These are phyloP conservation scores for Penaeus vannamei DNA, from an alignment of 1,140 invertebrate genomes.

Conservation along the genomic window DNA sequence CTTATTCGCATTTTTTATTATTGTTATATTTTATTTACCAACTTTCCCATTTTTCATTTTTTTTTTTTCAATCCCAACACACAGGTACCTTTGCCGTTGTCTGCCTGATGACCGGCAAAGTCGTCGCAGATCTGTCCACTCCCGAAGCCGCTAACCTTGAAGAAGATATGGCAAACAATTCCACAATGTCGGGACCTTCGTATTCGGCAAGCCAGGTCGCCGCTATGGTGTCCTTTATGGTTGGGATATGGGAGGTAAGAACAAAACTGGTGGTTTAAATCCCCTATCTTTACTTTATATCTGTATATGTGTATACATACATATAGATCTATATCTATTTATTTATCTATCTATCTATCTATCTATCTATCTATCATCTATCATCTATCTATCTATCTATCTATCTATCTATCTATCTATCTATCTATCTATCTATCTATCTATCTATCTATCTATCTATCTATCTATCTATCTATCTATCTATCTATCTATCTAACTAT, in stretches of 20 bases:
- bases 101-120: conserved; percentile 90
- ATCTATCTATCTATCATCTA: no score
- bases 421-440: no score
- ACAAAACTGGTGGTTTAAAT: not conserved
- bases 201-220: conserved; percentile 80
- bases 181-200: not conserved
- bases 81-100: conserved; percentile 88
- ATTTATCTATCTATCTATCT: no score
- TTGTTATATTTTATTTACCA: not conserved
- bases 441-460: no score
- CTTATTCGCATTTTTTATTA: not conserved
- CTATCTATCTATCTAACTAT: no score
- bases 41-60: not conserved
- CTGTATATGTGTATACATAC: not conserved
- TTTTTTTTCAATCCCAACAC: conserved; percentile 15
- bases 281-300: not conserved
- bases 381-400: no score
- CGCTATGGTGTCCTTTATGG: conserved; percentile 80
- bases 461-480: no score
- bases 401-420: no score
- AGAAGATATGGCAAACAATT: conserved; percentile 2
- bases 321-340: not conserved
- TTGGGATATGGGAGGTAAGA: conserved; percentile 81
- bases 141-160: no score
- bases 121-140: conserved; percentile 72